Percentiles rank a stretch among this genome's conserved stretches.
Evolutionary conservation across 2,888 invertebrate species (phyloP).

Genomic region (Caenorhabditis panamensis): DNA sequence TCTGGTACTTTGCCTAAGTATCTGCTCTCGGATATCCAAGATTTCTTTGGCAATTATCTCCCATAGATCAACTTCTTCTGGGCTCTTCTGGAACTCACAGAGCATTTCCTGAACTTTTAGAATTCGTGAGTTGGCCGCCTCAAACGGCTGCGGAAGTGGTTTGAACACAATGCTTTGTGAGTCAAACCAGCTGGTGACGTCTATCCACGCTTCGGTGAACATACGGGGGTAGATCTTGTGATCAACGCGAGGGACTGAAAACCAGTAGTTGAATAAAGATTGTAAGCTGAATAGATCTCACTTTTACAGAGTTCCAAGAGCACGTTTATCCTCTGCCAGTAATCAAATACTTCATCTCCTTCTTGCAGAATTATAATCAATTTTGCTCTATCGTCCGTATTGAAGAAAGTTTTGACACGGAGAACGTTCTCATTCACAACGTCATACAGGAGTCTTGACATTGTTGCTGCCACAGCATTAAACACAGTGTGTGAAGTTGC

Average conservation of each 20-base stretch:
- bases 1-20: conserved; percentile 33
- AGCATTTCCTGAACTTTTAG: conserved; percentile 38
- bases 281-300: conserved; percentile 8
- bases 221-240: conserved; percentile 68
- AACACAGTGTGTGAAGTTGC: conserved; percentile 60
- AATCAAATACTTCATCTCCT: conserved; percentile 52
- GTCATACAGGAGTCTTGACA: conserved; percentile 64
- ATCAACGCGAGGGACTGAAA: conserved; percentile 68
- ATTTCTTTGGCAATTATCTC: conserved; percentile 34
- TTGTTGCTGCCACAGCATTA: conserved; percentile 67
- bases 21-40: conserved; percentile 37
- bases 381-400: conserved; percentile 43
- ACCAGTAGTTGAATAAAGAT: background rate
- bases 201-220: conserved; percentile 66
- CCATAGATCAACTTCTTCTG: conserved; percentile 49
- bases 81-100: conserved; percentile 1
- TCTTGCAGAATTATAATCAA: conserved; percentile 47
- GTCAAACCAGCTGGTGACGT: conserved; percentile 63
- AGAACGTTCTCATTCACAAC: conserved; percentile 63
- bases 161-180: conserved; percentile 51
- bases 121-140: conserved; percentile 25
- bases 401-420: conserved; percentile 51
- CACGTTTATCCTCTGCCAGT: conserved; percentile 55
- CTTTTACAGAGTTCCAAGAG: conserved; percentile 56
- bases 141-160: conserved; percentile 56